These are phyloP conservation scores for Oriolus oriolus DNA, from an alignment of 2,113 vertebrate genomes.

Conservation along the genomic window DNA sequence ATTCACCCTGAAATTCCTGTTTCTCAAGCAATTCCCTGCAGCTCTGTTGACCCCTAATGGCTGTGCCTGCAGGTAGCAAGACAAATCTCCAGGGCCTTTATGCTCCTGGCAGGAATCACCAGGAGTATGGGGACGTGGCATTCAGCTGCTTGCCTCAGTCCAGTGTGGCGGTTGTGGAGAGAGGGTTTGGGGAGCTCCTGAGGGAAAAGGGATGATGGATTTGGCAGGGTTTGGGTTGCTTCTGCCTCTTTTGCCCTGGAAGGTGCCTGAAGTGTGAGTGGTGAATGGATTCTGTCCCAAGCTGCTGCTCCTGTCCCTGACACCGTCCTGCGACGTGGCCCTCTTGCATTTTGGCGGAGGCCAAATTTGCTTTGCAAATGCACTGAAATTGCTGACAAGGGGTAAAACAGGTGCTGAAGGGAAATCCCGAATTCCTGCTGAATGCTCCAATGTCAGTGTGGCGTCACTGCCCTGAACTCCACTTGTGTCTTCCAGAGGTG, in stretches of 20 bases:
- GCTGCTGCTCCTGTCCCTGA: background rate
- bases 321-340: background rate
- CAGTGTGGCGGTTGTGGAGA: accelerated
- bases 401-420: background rate
- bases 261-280: accelerated
- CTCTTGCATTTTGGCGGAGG: background rate
- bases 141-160: background rate
- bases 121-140: background rate
- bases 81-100: background rate
- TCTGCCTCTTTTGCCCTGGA: background rate
- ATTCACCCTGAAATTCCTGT: background rate
- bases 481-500: background rate
- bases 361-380: background rate
- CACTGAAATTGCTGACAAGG: background rate
- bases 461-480: background rate
- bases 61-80: background rate
- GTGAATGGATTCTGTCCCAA: background rate
- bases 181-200: background rate
- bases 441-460: background rate
- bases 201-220: background rate
- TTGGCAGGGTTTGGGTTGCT: background rate
- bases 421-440: background rate
- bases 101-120: background rate
- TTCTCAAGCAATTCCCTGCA: background rate
- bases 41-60: background rate